These are phyloP conservation scores for Drosophila novamexicana DNA, from an alignment of 1,140 invertebrate species.

Conservation along the genomic window DNA sequence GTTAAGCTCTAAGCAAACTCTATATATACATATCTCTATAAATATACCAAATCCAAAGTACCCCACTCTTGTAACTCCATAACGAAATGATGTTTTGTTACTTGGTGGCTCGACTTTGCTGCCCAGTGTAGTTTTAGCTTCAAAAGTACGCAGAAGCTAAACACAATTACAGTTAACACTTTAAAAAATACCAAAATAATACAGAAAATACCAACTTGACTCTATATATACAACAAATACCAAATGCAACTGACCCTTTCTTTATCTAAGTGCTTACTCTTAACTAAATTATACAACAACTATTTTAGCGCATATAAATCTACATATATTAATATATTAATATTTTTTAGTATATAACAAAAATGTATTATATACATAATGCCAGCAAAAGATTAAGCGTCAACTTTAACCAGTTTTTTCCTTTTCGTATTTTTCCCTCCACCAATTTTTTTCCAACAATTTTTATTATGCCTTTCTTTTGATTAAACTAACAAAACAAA, in stretches of 20 bases:
- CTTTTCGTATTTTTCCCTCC: conserved; percentile 75
- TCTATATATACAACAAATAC: conserved; percentile 14
- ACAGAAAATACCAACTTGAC: conserved; percentile 20
- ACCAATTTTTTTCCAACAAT: conserved; percentile 57
- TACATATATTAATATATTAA: conserved; percentile 25
- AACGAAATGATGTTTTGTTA: conserved; percentile 46
- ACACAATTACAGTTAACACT: conserved; percentile 25
- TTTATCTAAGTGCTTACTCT: conserved; percentile 44
- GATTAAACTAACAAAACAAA: conserved; percentile 56
- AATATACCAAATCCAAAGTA: conserved; percentile 15
- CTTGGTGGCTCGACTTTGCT: conserved; percentile 60
- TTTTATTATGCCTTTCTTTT: conserved; percentile 82
- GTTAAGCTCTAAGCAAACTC: conserved; percentile 64
- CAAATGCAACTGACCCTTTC: conserved; percentile 41
- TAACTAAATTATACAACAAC: conserved; percentile 39
- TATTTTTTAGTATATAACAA: conserved; percentile 47
- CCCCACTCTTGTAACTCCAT: conserved; percentile 39
- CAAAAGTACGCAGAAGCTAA: conserved; percentile 70
- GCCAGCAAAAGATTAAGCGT: conserved; percentile 54
- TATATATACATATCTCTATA: conserved; percentile 1
- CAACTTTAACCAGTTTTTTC: conserved; percentile 71
- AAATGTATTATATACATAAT: conserved; percentile 62
- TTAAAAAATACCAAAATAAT: conserved; percentile 14
- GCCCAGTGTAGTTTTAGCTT: conserved; percentile 71
- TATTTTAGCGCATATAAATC: conserved; percentile 55